Evolutionary conservation across 2,888 invertebrate genomes (phyloP).

Genomic region (Scotopteryx bipunctaria): DNA sequence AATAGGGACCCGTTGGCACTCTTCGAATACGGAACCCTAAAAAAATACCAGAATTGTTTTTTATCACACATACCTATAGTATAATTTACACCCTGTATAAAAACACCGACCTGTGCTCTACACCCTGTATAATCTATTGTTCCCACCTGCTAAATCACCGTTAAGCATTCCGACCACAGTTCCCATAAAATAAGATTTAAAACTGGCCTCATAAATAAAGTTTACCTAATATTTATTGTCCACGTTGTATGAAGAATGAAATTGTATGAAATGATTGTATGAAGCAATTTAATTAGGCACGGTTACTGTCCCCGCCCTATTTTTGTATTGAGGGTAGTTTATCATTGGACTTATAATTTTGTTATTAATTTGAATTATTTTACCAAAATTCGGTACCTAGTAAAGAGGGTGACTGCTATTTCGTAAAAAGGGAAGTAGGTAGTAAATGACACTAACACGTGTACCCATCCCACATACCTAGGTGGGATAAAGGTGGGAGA

Average conservation of each 20-base stretch:
- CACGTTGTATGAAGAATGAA: constrained; percentile 23
- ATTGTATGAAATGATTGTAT: constrained; percentile 44
- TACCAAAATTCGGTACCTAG: background rate
- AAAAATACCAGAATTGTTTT: too few species aligned
- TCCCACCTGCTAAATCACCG: constrained; percentile 68
- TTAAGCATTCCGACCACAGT: constrained; percentile 73
- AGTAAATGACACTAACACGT: too few species aligned
- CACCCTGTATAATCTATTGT: constrained; percentile 27
- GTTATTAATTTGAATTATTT: background rate
- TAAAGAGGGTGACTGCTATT: too few species aligned
- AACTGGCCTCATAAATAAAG: constrained; percentile 64
- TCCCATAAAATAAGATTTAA: constrained; percentile 82
- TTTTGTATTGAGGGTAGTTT: constrained; percentile 34
- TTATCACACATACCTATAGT: too few species aligned
- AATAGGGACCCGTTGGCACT: too few species aligned
- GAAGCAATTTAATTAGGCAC: constrained; percentile 63
- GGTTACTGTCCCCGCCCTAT: constrained; percentile 59
- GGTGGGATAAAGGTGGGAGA: too few species aligned
- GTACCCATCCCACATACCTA: too few species aligned
- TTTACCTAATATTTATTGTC: constrained; percentile 61
- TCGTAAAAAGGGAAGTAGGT: too few species aligned
- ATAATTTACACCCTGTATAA: constrained; percentile 4
- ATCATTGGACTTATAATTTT: constrained; percentile 20
- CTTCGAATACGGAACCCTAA: too few species aligned
- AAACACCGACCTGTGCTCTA: background rate